A percentile compares a stretch with the other conserved stretches of the same genome.
phyloP scores from a whole-genome alignment of 2,113 vertebrate species.

The Struthidea cinerea region DNA sequence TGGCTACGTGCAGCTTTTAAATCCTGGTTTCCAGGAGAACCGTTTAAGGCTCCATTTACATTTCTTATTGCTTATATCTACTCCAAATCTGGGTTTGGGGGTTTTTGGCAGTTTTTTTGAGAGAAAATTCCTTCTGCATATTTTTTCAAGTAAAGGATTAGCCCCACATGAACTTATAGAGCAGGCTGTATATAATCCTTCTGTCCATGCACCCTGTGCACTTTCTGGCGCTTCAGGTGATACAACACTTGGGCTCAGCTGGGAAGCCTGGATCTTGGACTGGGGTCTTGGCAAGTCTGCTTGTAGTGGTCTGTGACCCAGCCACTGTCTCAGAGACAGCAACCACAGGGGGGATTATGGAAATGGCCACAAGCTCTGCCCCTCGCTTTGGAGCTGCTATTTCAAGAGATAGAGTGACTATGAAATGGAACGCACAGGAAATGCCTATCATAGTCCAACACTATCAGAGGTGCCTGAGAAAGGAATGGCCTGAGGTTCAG shows the following conservation, averaged over 20 bases:
- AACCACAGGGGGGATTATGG: accelerated
- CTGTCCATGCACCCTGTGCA: background rate
- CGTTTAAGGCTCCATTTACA: background rate
- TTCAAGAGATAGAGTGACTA: background rate
- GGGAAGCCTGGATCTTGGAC: background rate
- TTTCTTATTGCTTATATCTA: background rate
- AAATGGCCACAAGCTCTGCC: background rate
- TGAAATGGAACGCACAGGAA: background rate
- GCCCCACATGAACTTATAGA: background rate
- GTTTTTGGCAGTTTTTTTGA: background rate
- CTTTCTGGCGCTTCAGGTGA: background rate
- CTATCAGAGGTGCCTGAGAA: background rate
- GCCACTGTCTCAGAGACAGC: background rate
- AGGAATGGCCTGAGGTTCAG: background rate
- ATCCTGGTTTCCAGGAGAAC: background rate
- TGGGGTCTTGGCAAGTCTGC: background rate
- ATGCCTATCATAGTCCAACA: background rate
- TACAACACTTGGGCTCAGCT: background rate
- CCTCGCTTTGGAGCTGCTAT: background rate
- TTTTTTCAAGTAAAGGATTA: background rate
- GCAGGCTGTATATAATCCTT: background rate
- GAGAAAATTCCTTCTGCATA: background rate
- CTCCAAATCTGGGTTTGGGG: background rate
- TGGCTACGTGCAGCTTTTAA: background rate
- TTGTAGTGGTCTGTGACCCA: background rate